phyloP scores from a whole-genome alignment of 2,113 vertebrate species.

The Psettodes erumei region DNA sequence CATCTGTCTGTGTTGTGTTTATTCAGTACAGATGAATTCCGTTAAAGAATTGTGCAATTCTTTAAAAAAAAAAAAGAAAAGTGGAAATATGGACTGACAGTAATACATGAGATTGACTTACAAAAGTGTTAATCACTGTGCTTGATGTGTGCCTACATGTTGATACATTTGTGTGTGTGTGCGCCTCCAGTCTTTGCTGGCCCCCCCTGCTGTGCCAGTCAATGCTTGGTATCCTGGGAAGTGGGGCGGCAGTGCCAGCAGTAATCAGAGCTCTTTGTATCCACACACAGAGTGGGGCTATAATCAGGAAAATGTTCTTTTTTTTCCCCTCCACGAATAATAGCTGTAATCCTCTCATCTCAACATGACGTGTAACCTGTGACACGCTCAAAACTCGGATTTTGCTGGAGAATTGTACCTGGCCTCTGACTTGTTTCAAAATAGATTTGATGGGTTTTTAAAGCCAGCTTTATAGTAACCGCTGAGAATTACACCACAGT shows the following conservation, averaged over 20 bases:
- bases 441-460: conserved; percentile 50
- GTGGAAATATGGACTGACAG: conserved; percentile 9
- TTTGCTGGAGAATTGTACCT: conserved; percentile 21
- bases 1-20: not conserved
- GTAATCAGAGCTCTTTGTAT: conserved; percentile 76
- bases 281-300: conserved; percentile 42
- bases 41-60: not conserved
- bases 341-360: conserved; percentile 64
- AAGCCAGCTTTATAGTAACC: conserved; percentile 33
- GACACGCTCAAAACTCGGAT: conserved; percentile 8
- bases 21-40: not conserved
- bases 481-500: conserved; percentile 3
- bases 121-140: conserved; percentile 28
- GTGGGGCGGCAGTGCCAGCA: conserved; percentile 52
- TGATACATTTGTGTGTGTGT: conserved; percentile 3
- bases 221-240: conserved; percentile 55
- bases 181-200: conserved; percentile 25
- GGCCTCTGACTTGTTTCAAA: conserved; percentile 34
- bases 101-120: conserved; percentile 12
- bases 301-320: conserved; percentile 57
- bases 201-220: conserved; percentile 50
- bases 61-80: not conserved
- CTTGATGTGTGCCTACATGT: conserved; percentile 33
- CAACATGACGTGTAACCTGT: conserved; percentile 42
- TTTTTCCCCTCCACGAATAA: conserved; percentile 41